A percentile compares a stretch with the other conserved stretches of the same genome.
Conservation (phyloP, 2,113 vertebrate genomes). For the Tauraco erythrolophus region DNA sequence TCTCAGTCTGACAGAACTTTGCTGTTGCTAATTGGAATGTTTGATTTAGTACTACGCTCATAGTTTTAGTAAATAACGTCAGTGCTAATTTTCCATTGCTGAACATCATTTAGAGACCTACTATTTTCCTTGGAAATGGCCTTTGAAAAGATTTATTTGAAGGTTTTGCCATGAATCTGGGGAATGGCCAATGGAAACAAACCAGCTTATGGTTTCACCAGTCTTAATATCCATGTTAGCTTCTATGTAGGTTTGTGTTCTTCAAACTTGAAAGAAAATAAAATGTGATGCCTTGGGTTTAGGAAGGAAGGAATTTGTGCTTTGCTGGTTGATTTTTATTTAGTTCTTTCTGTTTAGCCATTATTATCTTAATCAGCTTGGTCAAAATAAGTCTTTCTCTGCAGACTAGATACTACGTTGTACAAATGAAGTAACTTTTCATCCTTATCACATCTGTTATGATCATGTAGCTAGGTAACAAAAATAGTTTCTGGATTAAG, state of each 20-base stretch:
- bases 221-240: not conserved
- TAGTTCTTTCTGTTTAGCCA: not conserved
- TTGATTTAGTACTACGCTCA: not conserved
- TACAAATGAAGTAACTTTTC: not conserved
- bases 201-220: not conserved
- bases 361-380: not conserved
- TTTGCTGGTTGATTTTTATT: not conserved
- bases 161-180: not conserved
- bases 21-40: not conserved
- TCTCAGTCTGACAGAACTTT: not conserved
- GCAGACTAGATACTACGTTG: not conserved
- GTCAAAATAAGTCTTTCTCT: not conserved
- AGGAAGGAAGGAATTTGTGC: not conserved
- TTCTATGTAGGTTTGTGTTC: not conserved
- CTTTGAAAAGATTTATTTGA: not conserved
- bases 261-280: not conserved
- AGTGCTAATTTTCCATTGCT: not conserved
- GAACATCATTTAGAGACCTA: not conserved
- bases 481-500: not conserved
- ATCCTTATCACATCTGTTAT: not conserved
- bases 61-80: not conserved
- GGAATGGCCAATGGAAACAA: not conserved
- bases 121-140: not conserved
- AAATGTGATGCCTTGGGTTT: accelerated
- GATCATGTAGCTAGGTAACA: not conserved